Evolutionary conservation across 2,113 vertebrate genomes (phyloP), one percentile per base, ranked within the genome.

Genomic region (Fregata magnificens): DNA sequence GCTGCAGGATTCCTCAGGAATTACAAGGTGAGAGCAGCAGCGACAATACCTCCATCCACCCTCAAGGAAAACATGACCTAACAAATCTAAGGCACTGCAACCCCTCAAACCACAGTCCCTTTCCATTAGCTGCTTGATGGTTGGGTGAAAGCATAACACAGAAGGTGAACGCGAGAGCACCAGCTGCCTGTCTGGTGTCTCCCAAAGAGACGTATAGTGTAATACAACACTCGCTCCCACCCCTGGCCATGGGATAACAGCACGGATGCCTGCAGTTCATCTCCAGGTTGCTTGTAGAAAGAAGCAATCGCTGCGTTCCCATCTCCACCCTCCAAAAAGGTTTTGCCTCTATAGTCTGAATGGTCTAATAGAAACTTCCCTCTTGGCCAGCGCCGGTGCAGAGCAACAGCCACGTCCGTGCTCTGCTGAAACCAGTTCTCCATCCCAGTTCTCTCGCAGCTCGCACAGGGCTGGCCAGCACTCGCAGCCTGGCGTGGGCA

Each of bases 391-490:
- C 67, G 45, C 55, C 0, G 0, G 32, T 34, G 24, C 53, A 38
- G 31, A 73, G 42, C 32, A 40, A 19, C 1, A 38, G 36, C 28
- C 49, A 22, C 1, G 0, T 40, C 50, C 67, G 34, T 0, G 0
- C 55, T 69, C 28, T 44, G 26, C 36, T n/a, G 36, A 58, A 70
- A 22, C 45, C 45, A 49, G 11, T 25, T 40, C 44, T 71, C 56
- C 50, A 58, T 12, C n/a, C 44, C 6, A 0, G 26, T 13, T 56
- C 13, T 34, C 25, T 47, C 2, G 1, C 38, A 42, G 31, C 12
- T 5, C 1, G 38, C 29, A 36, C 0, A 0, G 34, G 50, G 29
- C 59, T n/a, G 36, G 34, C 20, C 74, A 73, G 38, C 4, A 5
- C 24, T 56, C 31, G 49, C 63, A 63, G 32, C 8, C n/a, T 3